Evolutionary conservation across 2,113 vertebrate genomes (phyloP), one percentile per base, ranked within the genome.

Genomic region (Halichoeres trimaculatus): DNA sequence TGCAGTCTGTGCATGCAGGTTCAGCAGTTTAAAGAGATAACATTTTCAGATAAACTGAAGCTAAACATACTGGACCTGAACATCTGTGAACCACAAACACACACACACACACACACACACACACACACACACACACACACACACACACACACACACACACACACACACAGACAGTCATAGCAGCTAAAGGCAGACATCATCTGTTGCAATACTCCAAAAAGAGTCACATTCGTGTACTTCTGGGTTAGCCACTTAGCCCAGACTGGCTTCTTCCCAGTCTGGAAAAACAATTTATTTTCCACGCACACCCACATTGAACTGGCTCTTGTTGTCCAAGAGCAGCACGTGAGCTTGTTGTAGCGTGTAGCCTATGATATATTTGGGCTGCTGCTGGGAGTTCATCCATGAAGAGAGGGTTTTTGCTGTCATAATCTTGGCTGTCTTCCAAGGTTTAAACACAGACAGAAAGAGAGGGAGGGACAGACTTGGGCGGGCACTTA

Each of bases 211-310:
- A 6, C 30, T 30, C 12, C 12, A 12, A 10, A 41, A 41, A 41
- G 43, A 30, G 30, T 30, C 3, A 4, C 4, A 48, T 80, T 80
- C 64, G 26, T 66, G 23, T 48, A 20, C 26, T 74, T 59, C 54
- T 75, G 64, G 24, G 79, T 55, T 36, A 30, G 30, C 30, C n/a
- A n/a, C n/a, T 30, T 30, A 19, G n/a, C 48, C n/a, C 16, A 36
- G 47, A 72, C 40, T 54, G 51, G 14, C 58, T 14, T 9, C 63
- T 11, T 9, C 74, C 51, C 20, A 58, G 55, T 56, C 47, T 81
- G 71, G 74, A 72, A 81, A 85, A 70, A 71, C 53, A 40, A 69
- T 79, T 70, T 64, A 6, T 40, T 7, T n/a, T 4, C 5, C 30
- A 24, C 45, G 3, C 41, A 12, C 53, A 23, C 63, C 56, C 45